Evolutionary conservation across 1,140 invertebrate species (phyloP), one percentile per base, ranked within the genome.

Genomic region (Drosophila biarmipes): DNA sequence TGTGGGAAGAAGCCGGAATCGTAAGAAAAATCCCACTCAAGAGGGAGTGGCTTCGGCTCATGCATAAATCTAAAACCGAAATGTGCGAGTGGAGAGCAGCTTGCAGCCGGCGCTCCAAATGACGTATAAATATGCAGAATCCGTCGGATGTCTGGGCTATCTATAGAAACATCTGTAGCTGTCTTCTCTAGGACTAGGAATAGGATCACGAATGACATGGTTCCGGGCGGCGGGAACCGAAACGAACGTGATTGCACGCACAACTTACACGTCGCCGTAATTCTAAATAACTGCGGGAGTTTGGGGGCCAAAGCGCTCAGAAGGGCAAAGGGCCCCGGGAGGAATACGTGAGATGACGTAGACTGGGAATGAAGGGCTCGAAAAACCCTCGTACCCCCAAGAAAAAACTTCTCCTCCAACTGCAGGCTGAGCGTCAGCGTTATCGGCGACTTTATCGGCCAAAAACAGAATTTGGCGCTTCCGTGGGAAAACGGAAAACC

Each of bases 401-500:
- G 7, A 10, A 17, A 40, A 56, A 68, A 56, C 19, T 8, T 52
- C 55, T 11, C 53, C 51, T 49, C 38, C 45, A 21, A 52, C 37
- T 68, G 68, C 40, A 68, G 40, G 14, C 69, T 49, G 51, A 10
- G 24, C 21, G 31, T 72, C 48, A 35, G 17, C 58, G 43, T 74
- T 74, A 74, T 74, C 72, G 40, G 6, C 37, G 66, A 72, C 62
- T 68, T 68, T 68, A 71, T 71, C 67, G 27, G 58, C 31, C n/a
- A 51, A 64, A 73, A 49, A 19, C 43, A 37, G 45, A 61, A 75
- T 58, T 62, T 35, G 38, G 38, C 21, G 51, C 67, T 81, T 86
- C 74, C 81, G 74, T 81, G 74, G 78, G 78, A 87, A 81, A 87
- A 75, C 74, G 82, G 84, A 86, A 86, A 86, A 87, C 82, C 84